These are phyloP conservation scores for Syritta pipiens DNA, from an alignment of 2,888 invertebrate genomes.

Conservation along the genomic window DNA sequence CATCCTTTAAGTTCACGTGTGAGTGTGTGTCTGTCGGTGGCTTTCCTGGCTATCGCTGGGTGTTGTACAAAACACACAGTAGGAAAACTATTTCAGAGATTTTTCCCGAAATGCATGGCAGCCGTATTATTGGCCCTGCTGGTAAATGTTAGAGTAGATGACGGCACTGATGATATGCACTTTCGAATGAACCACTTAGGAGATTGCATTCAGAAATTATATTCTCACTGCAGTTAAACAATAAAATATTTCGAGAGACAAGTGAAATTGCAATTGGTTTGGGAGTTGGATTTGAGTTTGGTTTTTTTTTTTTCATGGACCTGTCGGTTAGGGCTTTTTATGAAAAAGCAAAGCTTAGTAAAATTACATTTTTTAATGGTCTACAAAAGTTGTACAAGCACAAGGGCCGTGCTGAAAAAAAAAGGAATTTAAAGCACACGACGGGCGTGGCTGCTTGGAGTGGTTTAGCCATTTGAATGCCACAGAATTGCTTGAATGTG, in stretches of 20 bases:
- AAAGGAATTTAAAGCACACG: too few species aligned
- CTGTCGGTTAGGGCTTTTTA: neutral
- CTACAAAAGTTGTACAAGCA: too few species aligned
- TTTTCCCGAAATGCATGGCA: conserved; percentile 9
- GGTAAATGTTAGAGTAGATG: neutral
- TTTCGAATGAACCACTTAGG: conserved; percentile 51
- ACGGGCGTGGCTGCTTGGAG: too few species aligned
- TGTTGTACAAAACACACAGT: too few species aligned
- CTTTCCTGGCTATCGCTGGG: neutral
- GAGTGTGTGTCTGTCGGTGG: too few species aligned
- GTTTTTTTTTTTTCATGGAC: neutral
- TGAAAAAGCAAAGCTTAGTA: conserved; percentile 3
- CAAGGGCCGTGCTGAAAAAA: too few species aligned
- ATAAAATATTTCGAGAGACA: conserved; percentile 47
- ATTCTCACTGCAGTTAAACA: conserved; percentile 39
- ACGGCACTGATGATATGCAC: conserved; percentile 37
- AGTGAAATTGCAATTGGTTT: conserved; percentile 33
- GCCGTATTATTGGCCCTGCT: neutral
- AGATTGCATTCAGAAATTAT: conserved; percentile 60
- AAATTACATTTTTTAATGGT: conserved; percentile 37
- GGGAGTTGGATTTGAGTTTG: neutral
- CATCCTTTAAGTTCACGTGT: too few species aligned
- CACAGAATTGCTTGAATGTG: too few species aligned
- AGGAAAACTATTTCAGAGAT: conserved; percentile 21
- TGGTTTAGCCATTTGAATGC: too few species aligned